phyloP scores from a whole-genome alignment of 2,113 vertebrate species.

The Erpornis zantholeuca region DNA sequence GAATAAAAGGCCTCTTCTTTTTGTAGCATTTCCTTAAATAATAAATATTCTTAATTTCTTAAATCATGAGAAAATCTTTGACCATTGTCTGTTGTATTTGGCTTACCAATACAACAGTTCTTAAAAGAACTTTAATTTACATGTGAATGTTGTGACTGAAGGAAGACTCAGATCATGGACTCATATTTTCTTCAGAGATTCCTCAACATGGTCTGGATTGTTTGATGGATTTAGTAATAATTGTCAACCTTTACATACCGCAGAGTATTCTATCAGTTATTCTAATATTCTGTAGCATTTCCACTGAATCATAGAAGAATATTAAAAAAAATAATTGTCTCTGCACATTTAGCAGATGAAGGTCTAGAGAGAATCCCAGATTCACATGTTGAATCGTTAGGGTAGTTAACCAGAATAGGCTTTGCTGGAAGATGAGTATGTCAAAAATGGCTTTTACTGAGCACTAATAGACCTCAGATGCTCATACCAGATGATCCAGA shows the following conservation, averaged over 20 bases:
- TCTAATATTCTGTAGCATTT: not conserved
- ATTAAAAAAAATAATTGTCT: not conserved
- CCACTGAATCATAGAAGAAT: not conserved
- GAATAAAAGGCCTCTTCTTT: not conserved
- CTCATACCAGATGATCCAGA: not conserved
- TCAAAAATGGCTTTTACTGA: not conserved
- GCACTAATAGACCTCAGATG: not conserved
- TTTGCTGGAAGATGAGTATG: rapidly evolving
- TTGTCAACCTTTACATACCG: not conserved
- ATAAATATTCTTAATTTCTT: not conserved
- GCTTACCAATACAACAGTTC: too few relatives aligned
- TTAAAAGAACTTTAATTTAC: not conserved
- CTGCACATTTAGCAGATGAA: not conserved
- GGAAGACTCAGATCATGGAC: not conserved
- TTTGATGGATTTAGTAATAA: not conserved
- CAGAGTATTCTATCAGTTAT: not conserved
- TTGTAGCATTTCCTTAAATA: not conserved
- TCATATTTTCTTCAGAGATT: not conserved
- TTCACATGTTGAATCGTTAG: not conserved
- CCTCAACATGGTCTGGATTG: not conserved
- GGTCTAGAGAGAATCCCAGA: not conserved
- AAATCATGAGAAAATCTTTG: not conserved
- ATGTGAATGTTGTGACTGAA: rapidly evolving
- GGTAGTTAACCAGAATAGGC: not conserved
- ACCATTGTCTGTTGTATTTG: not conserved